Percentiles rank a stretch among this genome's conserved stretches.
These are phyloP conservation scores for Hexactinellida sp. DNA, from an alignment of 37 sponge, comb jelly and placozoan species.

Conservation along the genomic window DNA sequence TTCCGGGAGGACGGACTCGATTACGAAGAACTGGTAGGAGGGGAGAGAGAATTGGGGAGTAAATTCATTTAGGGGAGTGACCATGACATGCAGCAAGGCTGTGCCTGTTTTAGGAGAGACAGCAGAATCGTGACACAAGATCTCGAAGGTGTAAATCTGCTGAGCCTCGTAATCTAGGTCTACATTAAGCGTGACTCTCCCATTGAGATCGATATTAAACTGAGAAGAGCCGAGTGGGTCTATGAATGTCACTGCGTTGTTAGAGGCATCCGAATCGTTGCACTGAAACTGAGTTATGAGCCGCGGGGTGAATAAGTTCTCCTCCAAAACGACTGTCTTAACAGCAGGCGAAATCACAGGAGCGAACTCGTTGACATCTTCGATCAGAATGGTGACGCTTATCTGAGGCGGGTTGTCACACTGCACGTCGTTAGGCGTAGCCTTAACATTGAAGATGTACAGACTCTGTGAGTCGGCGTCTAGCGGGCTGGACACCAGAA, in stretches of 20 bases:
- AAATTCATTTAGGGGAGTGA: neutral
- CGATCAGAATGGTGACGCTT: slow-evolving; percentile 26
- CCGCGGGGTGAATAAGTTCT: neutral
- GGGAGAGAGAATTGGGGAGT: neutral
- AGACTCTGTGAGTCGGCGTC: neutral
- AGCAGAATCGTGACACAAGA: neutral
- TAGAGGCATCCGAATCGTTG: slow-evolving; percentile 6
- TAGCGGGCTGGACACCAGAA: neutral
- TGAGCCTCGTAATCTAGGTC: neutral
- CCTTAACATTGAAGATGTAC: neutral
- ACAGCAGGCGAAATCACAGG: slow-evolving; percentile 29
- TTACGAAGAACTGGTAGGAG: neutral
- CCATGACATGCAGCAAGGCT: neutral
- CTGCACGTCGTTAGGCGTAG: neutral
- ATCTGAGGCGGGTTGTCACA: slow-evolving; percentile 9
- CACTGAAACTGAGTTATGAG: neutral
- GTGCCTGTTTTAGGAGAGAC: neutral
- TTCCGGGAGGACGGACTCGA: neutral
- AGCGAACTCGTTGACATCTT: slow-evolving; percentile 44
- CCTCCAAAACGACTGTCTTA: neutral
- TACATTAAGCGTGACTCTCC: neutral
- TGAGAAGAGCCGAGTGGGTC: neutral
- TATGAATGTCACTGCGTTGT: neutral
- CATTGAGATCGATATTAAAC: neutral
- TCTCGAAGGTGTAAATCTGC: neutral